These are phyloP conservation scores for Pseudachorutes palmiensis DNA, from an alignment of 1,140 invertebrate genomes.

Conservation along the genomic window DNA sequence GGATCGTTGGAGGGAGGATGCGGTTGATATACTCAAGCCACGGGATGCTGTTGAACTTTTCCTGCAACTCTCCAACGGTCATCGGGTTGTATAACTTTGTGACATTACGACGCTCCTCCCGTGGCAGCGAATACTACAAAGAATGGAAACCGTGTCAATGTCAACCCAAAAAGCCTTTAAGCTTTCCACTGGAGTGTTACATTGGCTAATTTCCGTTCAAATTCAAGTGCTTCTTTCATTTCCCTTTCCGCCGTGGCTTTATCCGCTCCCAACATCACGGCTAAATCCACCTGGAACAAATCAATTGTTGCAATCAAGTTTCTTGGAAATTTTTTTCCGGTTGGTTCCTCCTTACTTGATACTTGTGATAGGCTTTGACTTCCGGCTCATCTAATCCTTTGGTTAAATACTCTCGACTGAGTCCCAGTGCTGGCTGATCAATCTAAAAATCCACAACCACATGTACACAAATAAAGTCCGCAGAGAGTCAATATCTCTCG, in stretches of 20 bases:
- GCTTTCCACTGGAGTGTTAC: slow-evolving; percentile 51
- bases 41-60: slow-evolving; percentile 63
- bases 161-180: neutral
- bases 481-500: too few relatives aligned
- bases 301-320: slow-evolving; percentile 30
- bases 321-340: neutral
- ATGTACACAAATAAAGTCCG: neutral
- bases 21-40: slow-evolving; percentile 75
- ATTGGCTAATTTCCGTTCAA: slow-evolving; percentile 89
- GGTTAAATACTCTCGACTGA: slow-evolving; percentile 79
- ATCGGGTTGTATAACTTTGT: slow-evolving; percentile 85
- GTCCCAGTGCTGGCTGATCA: slow-evolving; percentile 81
- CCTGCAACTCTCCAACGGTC: slow-evolving; percentile 63
- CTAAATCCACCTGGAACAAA: slow-evolving; percentile 54
- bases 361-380: slow-evolving; percentile 68
- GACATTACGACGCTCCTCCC: slow-evolving; percentile 82
- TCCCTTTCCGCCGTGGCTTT: slow-evolving; percentile 58
- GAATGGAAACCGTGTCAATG: slow-evolving; percentile 1
- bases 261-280: slow-evolving; percentile 75
- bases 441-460: slow-evolving; percentile 50
- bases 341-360: slow-evolving; percentile 54
- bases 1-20: slow-evolving; percentile 53
- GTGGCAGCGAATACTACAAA: slow-evolving; percentile 70
- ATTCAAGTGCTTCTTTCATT: slow-evolving; percentile 71
- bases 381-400: slow-evolving; percentile 71